Conservation (phyloP, 2,888 invertebrate species). For the Phortica okadai region DNA sequence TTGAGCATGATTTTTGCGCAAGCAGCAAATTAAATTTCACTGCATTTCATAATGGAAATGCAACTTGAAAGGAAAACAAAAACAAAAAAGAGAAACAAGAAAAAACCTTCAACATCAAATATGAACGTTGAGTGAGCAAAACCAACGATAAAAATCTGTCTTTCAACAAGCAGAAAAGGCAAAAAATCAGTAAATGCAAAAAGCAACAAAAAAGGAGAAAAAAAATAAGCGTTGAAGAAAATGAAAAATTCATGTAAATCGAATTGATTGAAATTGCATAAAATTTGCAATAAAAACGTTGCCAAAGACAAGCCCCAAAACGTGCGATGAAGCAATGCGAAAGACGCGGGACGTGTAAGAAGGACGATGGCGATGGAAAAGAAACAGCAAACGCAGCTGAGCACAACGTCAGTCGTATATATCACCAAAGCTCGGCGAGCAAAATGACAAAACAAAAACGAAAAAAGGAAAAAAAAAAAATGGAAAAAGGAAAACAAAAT, state of each 20-base stretch:
- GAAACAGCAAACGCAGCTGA: not conserved
- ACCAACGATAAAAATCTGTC: not conserved
- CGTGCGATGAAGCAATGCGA: not conserved
- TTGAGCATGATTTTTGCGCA: conserved; percentile 5
- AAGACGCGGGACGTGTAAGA: not conserved
- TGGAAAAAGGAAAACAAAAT: conserved; percentile 50
- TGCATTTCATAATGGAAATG: not conserved
- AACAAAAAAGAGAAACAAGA: not conserved
- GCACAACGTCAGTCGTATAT: not conserved
- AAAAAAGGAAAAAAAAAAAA: not conserved
- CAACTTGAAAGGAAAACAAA: not conserved
- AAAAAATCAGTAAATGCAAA: conserved; percentile 15
- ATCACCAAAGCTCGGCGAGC: not conserved
- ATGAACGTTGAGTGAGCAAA: not conserved
- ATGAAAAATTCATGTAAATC: conserved; percentile 65
- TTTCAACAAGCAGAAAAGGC: conserved; percentile 15
- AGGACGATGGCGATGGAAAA: not conserved
- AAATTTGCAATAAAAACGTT: conserved; percentile 52
- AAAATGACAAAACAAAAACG: not conserved
- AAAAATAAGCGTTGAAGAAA: conserved; percentile 33
- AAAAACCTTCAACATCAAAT: too few species aligned
- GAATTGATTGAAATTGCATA: conserved; percentile 69
- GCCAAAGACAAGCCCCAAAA: conserved; percentile 23
- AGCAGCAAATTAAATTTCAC: conserved; percentile 13
- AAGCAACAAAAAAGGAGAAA: conserved; percentile 23